Conservation (phyloP, 2,797 vertebrate species). For the Chiroxiphia lanceolata region DNA sequence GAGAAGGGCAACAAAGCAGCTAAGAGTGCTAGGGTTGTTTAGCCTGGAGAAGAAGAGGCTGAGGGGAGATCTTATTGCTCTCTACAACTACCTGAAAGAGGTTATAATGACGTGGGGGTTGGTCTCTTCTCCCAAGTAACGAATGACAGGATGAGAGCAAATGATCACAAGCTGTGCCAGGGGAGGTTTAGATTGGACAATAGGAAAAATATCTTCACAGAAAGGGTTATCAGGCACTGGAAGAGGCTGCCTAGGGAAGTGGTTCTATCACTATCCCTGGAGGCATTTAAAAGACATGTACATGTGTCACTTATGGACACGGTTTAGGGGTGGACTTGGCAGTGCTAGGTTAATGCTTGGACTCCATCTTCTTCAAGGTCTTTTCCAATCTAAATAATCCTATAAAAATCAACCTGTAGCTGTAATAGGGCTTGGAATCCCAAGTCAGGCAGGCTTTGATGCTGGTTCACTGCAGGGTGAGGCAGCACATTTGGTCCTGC, state of each 20-base stretch:
- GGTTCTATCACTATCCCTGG: neutral
- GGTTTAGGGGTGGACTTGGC: neutral
- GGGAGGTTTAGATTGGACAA: neutral
- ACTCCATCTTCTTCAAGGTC: neutral
- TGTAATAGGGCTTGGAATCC: neutral
- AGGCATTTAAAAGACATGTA: neutral
- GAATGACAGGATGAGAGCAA: neutral
- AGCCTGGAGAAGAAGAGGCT: neutral
- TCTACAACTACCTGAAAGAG: neutral
- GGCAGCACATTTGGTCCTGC: neutral
- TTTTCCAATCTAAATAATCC: neutral
- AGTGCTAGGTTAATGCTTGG: neutral
- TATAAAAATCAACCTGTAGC: neutral
- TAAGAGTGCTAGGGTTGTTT: neutral
- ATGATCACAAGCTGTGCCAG: neutral
- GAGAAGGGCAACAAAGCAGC: neutral
- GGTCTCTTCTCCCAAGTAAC: neutral
- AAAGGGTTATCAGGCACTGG: neutral
- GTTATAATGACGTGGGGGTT: neutral
- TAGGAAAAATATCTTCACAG: neutral
- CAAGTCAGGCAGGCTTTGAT: neutral
- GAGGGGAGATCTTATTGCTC: neutral
- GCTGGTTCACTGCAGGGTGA: neutral
- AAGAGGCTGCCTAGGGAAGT: neutral
- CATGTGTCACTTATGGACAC: neutral